Conservation (phyloP, 2,113 vertebrate genomes). For the Aramus guarauna region DNA sequence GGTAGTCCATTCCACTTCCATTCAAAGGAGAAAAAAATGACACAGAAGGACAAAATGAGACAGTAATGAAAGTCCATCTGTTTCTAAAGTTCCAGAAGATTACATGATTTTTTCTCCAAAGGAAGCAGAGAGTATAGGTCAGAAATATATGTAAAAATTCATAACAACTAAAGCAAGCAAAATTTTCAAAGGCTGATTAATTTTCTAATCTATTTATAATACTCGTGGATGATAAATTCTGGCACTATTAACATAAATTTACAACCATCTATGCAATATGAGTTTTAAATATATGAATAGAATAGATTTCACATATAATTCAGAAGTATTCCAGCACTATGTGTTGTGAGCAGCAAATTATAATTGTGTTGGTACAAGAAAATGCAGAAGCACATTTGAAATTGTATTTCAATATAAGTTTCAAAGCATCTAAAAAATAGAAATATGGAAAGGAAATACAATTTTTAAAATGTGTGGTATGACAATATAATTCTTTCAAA, state of each 20-base stretch:
- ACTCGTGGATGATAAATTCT: background rate
- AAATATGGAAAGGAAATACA: background rate
- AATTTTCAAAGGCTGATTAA: background rate
- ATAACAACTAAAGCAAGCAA: background rate
- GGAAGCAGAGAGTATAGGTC: accelerated
- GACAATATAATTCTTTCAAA: background rate
- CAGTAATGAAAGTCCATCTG: background rate
- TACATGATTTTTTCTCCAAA: background rate
- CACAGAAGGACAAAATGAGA: background rate
- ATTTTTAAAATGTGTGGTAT: background rate
- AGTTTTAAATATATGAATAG: background rate
- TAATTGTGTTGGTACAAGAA: background rate
- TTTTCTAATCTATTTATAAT: background rate
- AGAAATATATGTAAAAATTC: background rate
- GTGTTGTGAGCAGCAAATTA: background rate
- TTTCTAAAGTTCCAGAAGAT: background rate
- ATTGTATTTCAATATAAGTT: background rate
- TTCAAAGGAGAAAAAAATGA: background rate
- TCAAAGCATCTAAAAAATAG: background rate
- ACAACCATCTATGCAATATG: background rate
- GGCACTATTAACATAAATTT: background rate
- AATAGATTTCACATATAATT: background rate
- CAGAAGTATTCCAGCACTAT: background rate
- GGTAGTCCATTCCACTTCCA: background rate
- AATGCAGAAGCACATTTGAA: background rate